A percentile compares a stretch with the other conserved stretches of the same genome.
Conservation (phyloP, 2,113 vertebrate genomes). For the Cynocephalus volans region DNA sequence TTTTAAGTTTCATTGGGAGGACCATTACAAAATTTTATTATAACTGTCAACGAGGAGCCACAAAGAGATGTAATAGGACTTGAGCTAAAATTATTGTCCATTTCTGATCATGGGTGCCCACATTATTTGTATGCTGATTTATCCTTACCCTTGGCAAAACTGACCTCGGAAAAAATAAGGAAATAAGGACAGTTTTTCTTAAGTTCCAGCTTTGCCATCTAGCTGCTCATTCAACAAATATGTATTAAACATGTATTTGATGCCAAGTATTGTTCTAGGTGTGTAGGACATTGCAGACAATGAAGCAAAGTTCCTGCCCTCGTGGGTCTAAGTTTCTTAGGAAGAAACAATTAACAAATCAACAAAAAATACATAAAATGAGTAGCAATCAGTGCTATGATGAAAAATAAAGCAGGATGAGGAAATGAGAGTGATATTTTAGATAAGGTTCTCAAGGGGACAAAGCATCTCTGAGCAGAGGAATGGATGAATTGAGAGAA, state of each 20-base stretch:
- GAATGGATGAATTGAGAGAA: neutral
- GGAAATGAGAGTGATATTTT: neutral
- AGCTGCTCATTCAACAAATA: neutral
- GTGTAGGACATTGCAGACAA: neutral
- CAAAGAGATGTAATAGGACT: neutral
- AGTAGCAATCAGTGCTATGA: neutral
- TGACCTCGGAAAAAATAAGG: neutral
- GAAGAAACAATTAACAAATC: neutral
- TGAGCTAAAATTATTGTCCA: neutral
- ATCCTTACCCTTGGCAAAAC: neutral
- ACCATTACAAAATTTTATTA: constrained; percentile 17
- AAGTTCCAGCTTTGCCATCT: neutral
- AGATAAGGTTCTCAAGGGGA: neutral
- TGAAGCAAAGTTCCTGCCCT: neutral
- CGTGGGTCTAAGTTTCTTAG: neutral
- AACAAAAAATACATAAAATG: neutral
- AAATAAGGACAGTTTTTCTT: neutral
- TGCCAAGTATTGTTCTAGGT: neutral
- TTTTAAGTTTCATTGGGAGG: neutral
- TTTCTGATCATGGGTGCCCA: neutral
- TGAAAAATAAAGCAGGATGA: neutral
- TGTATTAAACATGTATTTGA: neutral
- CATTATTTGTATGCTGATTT: neutral
- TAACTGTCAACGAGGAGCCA: neutral
- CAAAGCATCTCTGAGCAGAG: neutral